Conservation (phyloP, 2,888 invertebrate genomes). For the Scaeva pyrastri region DNA sequence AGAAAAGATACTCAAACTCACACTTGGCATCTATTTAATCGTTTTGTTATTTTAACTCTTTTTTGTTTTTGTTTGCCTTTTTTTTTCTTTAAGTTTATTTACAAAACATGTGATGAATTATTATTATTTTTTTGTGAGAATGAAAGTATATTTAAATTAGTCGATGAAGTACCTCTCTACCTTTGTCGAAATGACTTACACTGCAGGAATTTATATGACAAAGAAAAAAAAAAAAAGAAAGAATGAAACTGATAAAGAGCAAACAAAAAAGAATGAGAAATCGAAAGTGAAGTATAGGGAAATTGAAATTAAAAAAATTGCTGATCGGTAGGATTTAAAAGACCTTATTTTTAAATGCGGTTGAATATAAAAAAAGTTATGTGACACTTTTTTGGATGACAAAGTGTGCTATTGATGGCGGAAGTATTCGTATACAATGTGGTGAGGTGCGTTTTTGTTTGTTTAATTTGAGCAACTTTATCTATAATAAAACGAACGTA, state of each 20-base stretch:
- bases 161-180: constrained; percentile 11
- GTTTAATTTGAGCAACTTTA: neutral
- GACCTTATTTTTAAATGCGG: neutral
- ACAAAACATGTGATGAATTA: constrained; percentile 61
- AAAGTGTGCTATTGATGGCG: neutral
- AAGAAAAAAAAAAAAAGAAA: constrained; percentile 24
- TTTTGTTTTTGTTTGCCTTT: constrained; percentile 7
- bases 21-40: constrained; percentile 64
- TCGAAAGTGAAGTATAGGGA: constrained; percentile 42
- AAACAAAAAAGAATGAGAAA: no score
- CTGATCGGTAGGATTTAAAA: constrained; percentile 7
- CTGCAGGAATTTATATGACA: constrained; percentile 62
- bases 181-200: constrained; percentile 56
- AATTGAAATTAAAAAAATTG: constrained; percentile 22
- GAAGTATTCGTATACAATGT: neutral
- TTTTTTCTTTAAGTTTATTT: constrained; percentile 38
- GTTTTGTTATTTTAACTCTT: constrained; percentile 46
- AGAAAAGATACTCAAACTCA: constrained; percentile 49
- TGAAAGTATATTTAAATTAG: constrained; percentile 51
- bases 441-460: neutral
- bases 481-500: no score
- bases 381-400: neutral
- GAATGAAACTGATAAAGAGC: constrained; percentile 22
- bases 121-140: constrained; percentile 49
- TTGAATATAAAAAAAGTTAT: neutral